Evolutionary conservation across 2,797 vertebrate species (phyloP), one percentile per base, ranked within the genome.

Genomic region (Zonotrichia albicollis): DNA sequence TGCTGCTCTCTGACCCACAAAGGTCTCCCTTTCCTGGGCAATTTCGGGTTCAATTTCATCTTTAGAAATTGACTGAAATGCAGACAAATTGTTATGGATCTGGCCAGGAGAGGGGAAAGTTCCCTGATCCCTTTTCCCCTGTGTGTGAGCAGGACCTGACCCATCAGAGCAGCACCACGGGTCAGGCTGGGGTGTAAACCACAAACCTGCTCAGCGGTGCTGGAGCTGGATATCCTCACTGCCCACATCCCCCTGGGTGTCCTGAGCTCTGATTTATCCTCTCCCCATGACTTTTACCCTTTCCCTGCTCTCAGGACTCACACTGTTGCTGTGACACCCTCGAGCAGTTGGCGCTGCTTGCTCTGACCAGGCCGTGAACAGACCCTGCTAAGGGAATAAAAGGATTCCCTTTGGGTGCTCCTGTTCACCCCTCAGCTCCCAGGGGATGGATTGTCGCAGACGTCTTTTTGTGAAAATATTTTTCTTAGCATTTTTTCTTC

Each of bases 131-230:
- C 15, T 36, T 40, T 36, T 20, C 32, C 12, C 10, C 27, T 30
- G 21, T 62, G 40, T 5, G 42, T 45, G 43, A 29, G 0, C 1
- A n/a, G 42, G 34, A n/a, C 7, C 38, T 42, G 50, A 3, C 36
- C 1, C 27, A 3, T 1, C 16, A 25, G 54, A 70, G 38, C 54
- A 80, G 55, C 17, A 6, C 2, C 55, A 12, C 0, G 7, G 25
- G 6, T 3, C 74, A 22, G 42, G 30, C 0, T 11, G 50, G 38
- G n/a, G 5, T 16, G 26, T 1, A 7, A 62, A 58, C 5, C 42
- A 6, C 29, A 38, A 46, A 50, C 8, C 6, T 0, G 0, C 9
- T 5, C 22, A 21, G 36, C 0, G 0, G 6, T 27, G 38, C n/a
- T 74, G 57, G 22, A 38, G 55, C 40, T 71, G 57, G 4, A 16